These are phyloP conservation scores for Leptoclinus maculatus DNA, from an alignment of 2,797 vertebrate species.

Conservation along the genomic window DNA sequence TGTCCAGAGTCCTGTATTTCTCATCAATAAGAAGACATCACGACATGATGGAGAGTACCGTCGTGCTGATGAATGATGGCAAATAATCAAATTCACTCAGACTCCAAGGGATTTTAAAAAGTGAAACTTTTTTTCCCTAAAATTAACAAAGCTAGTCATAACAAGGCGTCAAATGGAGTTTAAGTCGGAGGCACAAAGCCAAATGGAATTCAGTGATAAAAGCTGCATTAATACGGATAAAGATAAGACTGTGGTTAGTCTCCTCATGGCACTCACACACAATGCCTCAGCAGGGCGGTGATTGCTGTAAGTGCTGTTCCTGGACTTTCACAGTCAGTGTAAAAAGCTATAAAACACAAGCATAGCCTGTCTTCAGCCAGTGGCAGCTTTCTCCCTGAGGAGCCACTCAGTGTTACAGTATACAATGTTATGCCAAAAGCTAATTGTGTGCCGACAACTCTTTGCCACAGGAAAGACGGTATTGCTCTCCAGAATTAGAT, in stretches of 20 bases:
- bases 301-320: slow-evolving; percentile 48
- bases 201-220: slow-evolving; percentile 43
- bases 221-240: slow-evolving; percentile 42
- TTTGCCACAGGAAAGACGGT: slow-evolving; percentile 64
- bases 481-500: slow-evolving; percentile 67
- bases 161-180: slow-evolving; percentile 38
- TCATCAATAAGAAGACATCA: slow-evolving; percentile 42
- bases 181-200: slow-evolving; percentile 22
- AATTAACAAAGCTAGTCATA: slow-evolving; percentile 39
- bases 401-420: slow-evolving; percentile 63
- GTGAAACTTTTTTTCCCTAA: slow-evolving; percentile 15
- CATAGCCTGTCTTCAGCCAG: slow-evolving; percentile 53
- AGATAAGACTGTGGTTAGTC: slow-evolving; percentile 42
- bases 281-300: slow-evolving; percentile 54
- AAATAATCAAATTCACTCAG: slow-evolving; percentile 5
- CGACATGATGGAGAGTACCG: slow-evolving; percentile 24
- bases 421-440: slow-evolving; percentile 73
- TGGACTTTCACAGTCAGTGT: slow-evolving; percentile 52
- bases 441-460: slow-evolving; percentile 79
- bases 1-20: slow-evolving; percentile 40
- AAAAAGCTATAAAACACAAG: slow-evolving; percentile 61
- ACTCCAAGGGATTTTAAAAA: slow-evolving; percentile 13
- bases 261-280: slow-evolving; percentile 32
- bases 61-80: slow-evolving; percentile 5
- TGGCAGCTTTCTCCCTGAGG: slow-evolving; percentile 63